Conservation (phyloP, 2,797 vertebrate species). For the Streptopelia turtur region DNA sequence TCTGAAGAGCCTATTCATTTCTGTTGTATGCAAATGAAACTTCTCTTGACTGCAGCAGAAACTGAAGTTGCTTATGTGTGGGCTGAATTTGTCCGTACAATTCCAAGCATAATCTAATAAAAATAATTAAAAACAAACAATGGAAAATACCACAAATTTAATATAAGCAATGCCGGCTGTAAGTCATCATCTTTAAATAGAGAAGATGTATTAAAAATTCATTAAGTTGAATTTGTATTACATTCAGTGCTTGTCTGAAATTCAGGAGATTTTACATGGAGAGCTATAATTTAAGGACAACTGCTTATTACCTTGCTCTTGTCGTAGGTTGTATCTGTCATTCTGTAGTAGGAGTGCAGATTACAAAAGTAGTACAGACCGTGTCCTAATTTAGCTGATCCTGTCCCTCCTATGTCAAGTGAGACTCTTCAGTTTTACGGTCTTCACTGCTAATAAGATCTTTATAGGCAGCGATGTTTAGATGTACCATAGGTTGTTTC, state of each 20-base stretch:
- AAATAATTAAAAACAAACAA: constrained; percentile 76
- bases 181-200: constrained; percentile 71
- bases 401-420: constrained; percentile 36
- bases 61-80: constrained; percentile 52
- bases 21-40: neutral
- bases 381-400: constrained; percentile 67
- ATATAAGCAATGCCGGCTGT: constrained; percentile 70
- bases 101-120: constrained; percentile 69
- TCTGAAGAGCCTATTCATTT: neutral
- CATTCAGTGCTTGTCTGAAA: constrained; percentile 63
- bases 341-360: neutral
- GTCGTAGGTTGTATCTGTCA: constrained; percentile 9
- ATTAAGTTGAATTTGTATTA: constrained; percentile 72
- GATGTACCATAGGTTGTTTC: constrained; percentile 57
- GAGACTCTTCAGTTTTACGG: constrained; percentile 62
- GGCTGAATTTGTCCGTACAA: constrained; percentile 52
- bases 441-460: constrained; percentile 63
- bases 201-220: constrained; percentile 71
- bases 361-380: constrained; percentile 41
- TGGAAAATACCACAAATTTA: constrained; percentile 75
- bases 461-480: constrained; percentile 76
- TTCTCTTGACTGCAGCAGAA: constrained; percentile 32
- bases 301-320: constrained; percentile 50
- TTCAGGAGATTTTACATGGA: constrained; percentile 56
- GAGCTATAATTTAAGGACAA: constrained; percentile 60